Evolutionary conservation across 37 sponge, comb jelly and placozoan genomes (phyloP), one percentile per base, ranked within the genome.

Genomic region (Aplysina aerophoba): DNA sequence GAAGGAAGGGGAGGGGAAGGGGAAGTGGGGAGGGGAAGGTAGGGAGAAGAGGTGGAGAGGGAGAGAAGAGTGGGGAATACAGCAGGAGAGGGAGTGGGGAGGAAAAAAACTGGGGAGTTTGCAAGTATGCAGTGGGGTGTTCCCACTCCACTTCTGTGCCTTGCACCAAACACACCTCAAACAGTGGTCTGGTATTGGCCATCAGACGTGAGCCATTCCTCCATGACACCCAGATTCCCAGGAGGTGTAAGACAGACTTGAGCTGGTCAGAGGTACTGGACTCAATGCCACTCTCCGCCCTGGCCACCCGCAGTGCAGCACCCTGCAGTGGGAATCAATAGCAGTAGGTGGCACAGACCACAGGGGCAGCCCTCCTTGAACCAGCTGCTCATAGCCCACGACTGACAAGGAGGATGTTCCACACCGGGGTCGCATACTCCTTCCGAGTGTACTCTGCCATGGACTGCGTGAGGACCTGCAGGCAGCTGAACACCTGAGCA

Each of bases 381-480:
- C 3, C 8, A n/a, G 50, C 50, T 62, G 4, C 64, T 13, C 24
- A 62, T 2, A 3, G 2, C 12, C 64, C 11, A 13, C 4, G 4
- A 28, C 64, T 58, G 58, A 87, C 93, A 69, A 85, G 66, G 28
- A 94, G 55, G 28, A 68, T 79, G 13, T 50, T 77, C 92, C 92
- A 94, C 21, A 94, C 59, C 0, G 63, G 67, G 11, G 41, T n/a
- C 20, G 86, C 72, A 54, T 77, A 64, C 25, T 95, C 93, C 58
- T 62, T 80, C n/a, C 93, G 57, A 0, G 90, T 90, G 71, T 95
- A 74, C 55, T 92, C 92, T 19, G 90, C 95, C 90, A 92, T 86
- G 35, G 85, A 73, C 69, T 92, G 75, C 73, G 89, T 72, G 87
- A 87, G 85, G 37, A 73, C 75, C 62, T 38, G 31, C 11, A 95